Conservation (phyloP, 2,113 vertebrate genomes). For the Psettodes erumei region DNA sequence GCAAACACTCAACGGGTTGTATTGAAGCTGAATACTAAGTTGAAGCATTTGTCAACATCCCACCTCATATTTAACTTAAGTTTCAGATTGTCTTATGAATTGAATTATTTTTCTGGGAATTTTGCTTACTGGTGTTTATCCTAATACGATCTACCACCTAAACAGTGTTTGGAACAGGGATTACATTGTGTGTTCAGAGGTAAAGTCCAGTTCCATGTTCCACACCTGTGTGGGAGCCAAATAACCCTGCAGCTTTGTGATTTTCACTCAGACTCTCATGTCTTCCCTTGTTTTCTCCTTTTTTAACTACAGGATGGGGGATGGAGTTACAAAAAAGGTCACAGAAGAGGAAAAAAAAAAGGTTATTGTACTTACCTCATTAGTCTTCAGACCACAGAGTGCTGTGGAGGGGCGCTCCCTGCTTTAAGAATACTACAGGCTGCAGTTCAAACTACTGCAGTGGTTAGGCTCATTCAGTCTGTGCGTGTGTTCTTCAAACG, state of each 20-base stretch:
- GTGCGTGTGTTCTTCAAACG: constrained; percentile 77
- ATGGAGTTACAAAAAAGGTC: neutral
- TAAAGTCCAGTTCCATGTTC: neutral
- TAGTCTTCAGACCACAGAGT: constrained; percentile 94
- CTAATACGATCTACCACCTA: neutral
- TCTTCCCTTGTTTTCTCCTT: neutral
- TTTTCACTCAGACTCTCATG: neutral
- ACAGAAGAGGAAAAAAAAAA: neutral
- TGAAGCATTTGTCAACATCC: no score
- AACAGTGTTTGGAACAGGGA: neutral
- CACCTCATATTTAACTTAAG: no score
- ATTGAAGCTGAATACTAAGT: neutral
- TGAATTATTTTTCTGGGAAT: no score
- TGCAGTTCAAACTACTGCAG: constrained; percentile 86
- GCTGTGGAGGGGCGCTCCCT: constrained; percentile 98
- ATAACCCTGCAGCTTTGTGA: neutral
- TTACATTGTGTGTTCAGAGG: neutral
- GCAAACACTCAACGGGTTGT: neutral
- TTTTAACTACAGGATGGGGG: neutral
- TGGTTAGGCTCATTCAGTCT: constrained; percentile 83
- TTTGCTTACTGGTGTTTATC: neutral
- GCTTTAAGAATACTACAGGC: constrained; percentile 85
- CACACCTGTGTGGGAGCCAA: neutral
- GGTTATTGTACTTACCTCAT: constrained; percentile 85
- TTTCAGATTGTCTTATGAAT: no score